Evolutionary conservation across 2,113 vertebrate genomes (phyloP), one percentile per base, ranked within the genome.

Genomic region (Progne subis): DNA sequence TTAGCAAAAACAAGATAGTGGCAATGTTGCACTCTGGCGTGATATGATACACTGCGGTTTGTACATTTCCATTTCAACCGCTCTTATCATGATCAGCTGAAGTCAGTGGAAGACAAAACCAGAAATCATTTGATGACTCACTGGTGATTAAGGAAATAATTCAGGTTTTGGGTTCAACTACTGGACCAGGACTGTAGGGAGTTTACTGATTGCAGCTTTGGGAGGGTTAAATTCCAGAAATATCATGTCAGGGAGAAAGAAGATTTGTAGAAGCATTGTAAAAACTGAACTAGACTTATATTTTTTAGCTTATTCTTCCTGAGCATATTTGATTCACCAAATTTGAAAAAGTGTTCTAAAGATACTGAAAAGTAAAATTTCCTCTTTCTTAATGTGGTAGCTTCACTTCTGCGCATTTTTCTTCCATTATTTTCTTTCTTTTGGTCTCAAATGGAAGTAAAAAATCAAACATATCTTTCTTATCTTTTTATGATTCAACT

Each of bases 391-490:
- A 29, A 46, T 39, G 41, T 44, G 34, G n/a, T 61, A 81, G 5
- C 28, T 90, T 87, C 18, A 39, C 47, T 93, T 94, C 34, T 55
- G 41, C 52, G 21, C 17, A 14, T 84, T 90, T 75, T 89, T 81
- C 29, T 72, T 82, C n/a, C 53, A 32, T 76, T 82, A 29, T 95
- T 95, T 88, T 83, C 19, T 86, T 91, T 64, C 34, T 78, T 90
- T 82, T 76, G 24, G 23, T 74, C 81, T 93, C 57, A 88, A 86
- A 61, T 59, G 17, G 21, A 95, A 96, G n/a, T 59, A 77, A 79
- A 94, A 94, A 77, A 56, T 81, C n/a, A 71, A 61, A 59, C 31
- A 7, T 72, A 67, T 77, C 88, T 91, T 78, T 80, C 17, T 79
- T 94, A 28, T 59, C 56, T 86, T 82, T 71, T 90, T 64, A 44